These are phyloP conservation scores for Gymnothorax reevesii DNA, from an alignment of 2,797 vertebrate genomes.

Conservation along the genomic window DNA sequence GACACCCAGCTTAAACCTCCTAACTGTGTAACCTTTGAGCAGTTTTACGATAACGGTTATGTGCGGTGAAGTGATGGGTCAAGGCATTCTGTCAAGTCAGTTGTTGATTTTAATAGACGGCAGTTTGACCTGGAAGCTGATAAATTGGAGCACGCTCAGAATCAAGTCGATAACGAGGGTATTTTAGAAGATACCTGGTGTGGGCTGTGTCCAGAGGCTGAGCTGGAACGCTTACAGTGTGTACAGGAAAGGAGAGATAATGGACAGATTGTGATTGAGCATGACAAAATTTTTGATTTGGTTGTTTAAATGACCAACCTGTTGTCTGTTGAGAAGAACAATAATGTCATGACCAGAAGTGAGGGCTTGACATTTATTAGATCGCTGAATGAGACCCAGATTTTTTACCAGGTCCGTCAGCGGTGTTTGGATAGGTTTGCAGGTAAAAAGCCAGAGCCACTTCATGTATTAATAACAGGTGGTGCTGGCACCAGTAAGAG, in stretches of 20 bases:
- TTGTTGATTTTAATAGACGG: neutral
- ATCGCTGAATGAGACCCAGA: conserved; percentile 20
- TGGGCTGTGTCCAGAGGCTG: conserved; percentile 25
- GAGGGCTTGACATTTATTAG: no score
- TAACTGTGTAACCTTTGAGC: neutral
- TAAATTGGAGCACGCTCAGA: neutral
- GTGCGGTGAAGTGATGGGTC: neutral
- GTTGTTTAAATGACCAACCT: no score
- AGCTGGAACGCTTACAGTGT: conserved; percentile 16
- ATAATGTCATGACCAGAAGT: no score
- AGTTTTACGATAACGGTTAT: conserved; percentile 15
- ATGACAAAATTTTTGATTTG: conserved; percentile 17
- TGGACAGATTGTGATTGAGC: no score
- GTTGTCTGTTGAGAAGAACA: no score
- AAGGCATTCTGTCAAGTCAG: neutral
- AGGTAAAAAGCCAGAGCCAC: conserved; percentile 32
- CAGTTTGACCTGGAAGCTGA: conserved; percentile 26
- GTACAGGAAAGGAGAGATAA: neutral
- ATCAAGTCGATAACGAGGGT: neutral
- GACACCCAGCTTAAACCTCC: conserved; percentile 15
- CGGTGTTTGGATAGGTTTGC: neutral
- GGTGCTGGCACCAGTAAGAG: conserved; percentile 32
- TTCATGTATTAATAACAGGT: conserved; percentile 35
- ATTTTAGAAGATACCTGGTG: conserved; percentile 26
- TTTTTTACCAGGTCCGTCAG: conserved; percentile 27